phyloP scores from a whole-genome alignment of 2,113 vertebrate species.

The Arenaria interpres region DNA sequence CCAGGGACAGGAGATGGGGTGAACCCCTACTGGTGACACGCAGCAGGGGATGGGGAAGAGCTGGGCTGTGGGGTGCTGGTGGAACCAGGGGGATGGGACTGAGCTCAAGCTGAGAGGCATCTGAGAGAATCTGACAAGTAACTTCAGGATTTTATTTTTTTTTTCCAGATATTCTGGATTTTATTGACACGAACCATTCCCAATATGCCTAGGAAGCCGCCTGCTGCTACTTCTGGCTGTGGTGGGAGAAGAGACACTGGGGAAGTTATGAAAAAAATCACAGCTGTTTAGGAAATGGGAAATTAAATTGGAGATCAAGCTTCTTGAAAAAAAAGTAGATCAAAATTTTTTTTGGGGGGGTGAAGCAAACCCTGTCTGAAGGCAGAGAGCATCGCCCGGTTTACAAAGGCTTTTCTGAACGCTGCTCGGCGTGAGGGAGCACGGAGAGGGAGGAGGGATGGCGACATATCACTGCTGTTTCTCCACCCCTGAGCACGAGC shows the following conservation, averaged over 20 bases:
- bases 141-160: not conserved
- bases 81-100: not conserved
- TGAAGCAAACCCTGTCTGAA: not conserved
- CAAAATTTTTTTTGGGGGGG: not conserved
- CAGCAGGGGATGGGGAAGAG: not conserved
- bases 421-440: not conserved
- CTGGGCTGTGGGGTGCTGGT: not conserved
- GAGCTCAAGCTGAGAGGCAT: not conserved
- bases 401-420: not conserved
- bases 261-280: not conserved
- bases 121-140: not conserved
- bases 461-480: not conserved
- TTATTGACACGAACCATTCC: not conserved
- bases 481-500: not conserved
- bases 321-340: not conserved
- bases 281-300: not conserved
- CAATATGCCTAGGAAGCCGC: not conserved
- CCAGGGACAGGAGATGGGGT: not conserved
- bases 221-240: not conserved
- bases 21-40: not conserved
- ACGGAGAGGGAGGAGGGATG: not conserved
- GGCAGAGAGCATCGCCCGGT: not conserved
- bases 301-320: not conserved
- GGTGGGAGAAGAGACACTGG: not conserved
- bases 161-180: not conserved